A percentile compares a stretch with the other conserved stretches of the same genome.
Conservation (phyloP, 2,888 invertebrate species). For the Trachelus stipa region DNA sequence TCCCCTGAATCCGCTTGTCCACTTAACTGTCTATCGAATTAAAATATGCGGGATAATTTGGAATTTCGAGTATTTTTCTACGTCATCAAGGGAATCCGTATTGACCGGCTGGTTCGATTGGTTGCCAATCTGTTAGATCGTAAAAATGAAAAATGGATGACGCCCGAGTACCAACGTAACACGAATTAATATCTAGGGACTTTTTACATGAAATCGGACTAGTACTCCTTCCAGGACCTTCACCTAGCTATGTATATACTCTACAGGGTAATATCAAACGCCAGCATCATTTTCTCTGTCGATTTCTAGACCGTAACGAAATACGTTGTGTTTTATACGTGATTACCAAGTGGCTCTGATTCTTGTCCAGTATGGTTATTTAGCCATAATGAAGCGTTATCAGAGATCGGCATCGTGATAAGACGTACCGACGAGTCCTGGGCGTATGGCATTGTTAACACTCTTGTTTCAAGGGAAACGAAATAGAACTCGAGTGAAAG, state of each 20-base stretch:
- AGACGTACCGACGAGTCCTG: background rate
- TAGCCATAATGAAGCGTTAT: conserved; percentile 47
- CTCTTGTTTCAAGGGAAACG: background rate
- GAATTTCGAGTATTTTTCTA: background rate
- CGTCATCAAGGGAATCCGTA: background rate
- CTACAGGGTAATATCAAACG: background rate
- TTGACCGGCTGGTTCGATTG: background rate
- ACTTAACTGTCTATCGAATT: background rate
- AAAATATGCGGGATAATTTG: background rate
- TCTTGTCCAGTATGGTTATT: conserved; percentile 31
- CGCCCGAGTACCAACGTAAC: background rate
- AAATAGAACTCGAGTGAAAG: background rate
- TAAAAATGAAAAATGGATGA: background rate
- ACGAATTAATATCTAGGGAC: background rate
- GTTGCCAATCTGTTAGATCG: background rate
- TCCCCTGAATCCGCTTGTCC: background rate
- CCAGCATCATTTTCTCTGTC: conserved; percentile 49
- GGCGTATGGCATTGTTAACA: background rate
- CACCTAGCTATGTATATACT: background rate
- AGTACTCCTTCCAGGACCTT: background rate
- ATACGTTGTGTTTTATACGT: conserved; percentile 52
- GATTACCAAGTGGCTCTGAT: background rate
- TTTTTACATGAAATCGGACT: background rate
- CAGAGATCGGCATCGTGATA: conserved; percentile 37
- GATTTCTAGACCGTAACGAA: conserved; percentile 62